Evolutionary conservation across 2,888 invertebrate species (phyloP).

Genomic region (Notodonta dromedarius): DNA sequence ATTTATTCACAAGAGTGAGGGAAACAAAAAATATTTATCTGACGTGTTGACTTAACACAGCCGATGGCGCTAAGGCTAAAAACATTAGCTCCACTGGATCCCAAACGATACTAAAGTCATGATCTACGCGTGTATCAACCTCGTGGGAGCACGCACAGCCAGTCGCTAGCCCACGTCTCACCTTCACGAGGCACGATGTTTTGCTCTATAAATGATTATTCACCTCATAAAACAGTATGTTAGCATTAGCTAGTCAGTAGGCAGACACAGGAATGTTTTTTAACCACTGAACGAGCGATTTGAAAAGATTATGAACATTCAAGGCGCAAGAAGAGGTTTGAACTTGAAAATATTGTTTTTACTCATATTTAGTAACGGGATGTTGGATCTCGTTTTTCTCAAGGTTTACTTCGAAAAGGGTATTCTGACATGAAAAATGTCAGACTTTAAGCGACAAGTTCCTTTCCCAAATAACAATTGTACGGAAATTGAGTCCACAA

Average conservation of each 20-base stretch:
- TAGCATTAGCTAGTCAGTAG: not conserved
- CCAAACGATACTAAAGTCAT: not conserved
- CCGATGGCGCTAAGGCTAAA: not conserved
- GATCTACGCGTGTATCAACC: not conserved
- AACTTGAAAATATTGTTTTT: no score
- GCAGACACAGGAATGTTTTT: not conserved
- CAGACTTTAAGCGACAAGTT: no score
- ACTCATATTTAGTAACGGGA: no score
- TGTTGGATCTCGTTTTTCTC: not conserved
- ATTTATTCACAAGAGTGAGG: not conserved
- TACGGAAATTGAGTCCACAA: not conserved
- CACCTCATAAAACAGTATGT: not conserved
- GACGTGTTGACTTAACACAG: not conserved
- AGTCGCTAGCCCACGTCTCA: not conserved
- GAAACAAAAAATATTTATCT: not conserved
- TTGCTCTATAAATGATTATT: slow-evolving; percentile 1
- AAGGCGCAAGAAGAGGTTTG: not conserved
- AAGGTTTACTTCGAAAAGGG: not conserved
- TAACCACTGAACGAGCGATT: not conserved
- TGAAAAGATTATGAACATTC: not conserved
- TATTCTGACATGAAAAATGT: not conserved
- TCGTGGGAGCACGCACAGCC: not conserved
- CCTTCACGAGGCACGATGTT: slow-evolving; percentile 2
- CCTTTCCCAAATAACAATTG: not conserved
- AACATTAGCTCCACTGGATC: not conserved